phyloP scores from a whole-genome alignment of 2,113 vertebrate species.

The Pardalotus punctatus region DNA sequence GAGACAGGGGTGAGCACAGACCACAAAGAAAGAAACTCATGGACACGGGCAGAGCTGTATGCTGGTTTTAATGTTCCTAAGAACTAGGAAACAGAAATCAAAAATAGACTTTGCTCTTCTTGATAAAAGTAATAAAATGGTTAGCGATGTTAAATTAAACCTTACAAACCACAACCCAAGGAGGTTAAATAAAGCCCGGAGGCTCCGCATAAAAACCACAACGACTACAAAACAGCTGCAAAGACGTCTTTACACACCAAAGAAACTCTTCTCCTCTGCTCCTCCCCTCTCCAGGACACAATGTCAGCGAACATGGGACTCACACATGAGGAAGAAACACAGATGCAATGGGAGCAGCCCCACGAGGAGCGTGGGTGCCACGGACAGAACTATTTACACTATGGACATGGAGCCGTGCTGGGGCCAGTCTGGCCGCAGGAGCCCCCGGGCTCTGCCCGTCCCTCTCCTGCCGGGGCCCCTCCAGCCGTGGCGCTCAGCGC shows the following conservation, averaged over 20 bases:
- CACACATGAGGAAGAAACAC: neutral
- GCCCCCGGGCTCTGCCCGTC: constrained; percentile 15
- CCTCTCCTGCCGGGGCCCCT: neutral
- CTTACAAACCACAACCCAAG: constrained; percentile 60
- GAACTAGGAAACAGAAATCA: constrained; percentile 69
- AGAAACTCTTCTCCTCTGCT: neutral
- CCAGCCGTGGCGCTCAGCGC: neutral
- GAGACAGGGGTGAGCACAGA: neutral
- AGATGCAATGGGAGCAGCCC: neutral
- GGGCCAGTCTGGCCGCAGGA: neutral
- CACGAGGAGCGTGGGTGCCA: neutral
- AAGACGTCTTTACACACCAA: constrained; percentile 10
- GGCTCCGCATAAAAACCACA: constrained; percentile 10
- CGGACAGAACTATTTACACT: constrained; percentile 36
- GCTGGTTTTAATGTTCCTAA: constrained; percentile 68
- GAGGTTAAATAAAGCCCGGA: constrained; percentile 42
- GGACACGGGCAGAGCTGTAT: neutral
- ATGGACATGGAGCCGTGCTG: neutral
- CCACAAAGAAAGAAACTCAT: neutral
- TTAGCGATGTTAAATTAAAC: constrained; percentile 72
- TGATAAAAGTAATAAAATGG: constrained; percentile 72
- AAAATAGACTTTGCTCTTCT: constrained; percentile 71
- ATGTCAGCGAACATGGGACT: neutral
- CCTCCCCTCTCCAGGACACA: neutral
- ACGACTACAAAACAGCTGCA: constrained; percentile 57